These are phyloP conservation scores for Amitus sp. DNA, from an alignment of 2,888 invertebrate genomes.

Conservation along the genomic window DNA sequence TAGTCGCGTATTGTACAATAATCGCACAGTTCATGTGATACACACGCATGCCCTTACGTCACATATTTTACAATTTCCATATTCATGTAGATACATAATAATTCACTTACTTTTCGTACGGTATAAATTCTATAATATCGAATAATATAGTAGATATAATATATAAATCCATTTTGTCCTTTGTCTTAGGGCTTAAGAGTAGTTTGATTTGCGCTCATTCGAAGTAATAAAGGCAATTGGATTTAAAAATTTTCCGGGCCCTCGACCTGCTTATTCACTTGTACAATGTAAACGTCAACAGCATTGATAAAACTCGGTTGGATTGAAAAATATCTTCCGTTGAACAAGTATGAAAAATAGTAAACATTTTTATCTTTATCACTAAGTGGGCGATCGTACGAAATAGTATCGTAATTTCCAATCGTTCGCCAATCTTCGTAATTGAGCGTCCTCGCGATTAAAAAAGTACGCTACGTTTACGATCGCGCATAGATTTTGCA, in stretches of 20 bases:
- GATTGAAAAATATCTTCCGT: slow-evolving; percentile 3
- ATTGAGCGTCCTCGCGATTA: slow-evolving; percentile 49
- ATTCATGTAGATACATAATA: slow-evolving; percentile 40
- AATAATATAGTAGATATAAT: slow-evolving; percentile 31
- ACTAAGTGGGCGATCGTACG: slow-evolving; percentile 19
- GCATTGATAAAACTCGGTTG: slow-evolving; percentile 8
- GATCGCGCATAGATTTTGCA: slow-evolving; percentile 55
- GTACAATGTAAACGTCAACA: slow-evolving; percentile 12
- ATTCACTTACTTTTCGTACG: slow-evolving; percentile 31
- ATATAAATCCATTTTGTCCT: slow-evolving; percentile 36
- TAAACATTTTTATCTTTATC: slow-evolving; percentile 21
- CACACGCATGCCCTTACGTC: slow-evolving; percentile 37
- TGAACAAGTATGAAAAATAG: slow-evolving; percentile 25
- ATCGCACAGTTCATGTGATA: slow-evolving; percentile 28
- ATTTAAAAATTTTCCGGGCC: slow-evolving; percentile 38
- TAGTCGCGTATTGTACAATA: slow-evolving; percentile 33
- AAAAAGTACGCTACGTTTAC: slow-evolving; percentile 54
- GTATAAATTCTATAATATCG: slow-evolving; percentile 43
- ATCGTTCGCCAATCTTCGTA: slow-evolving; percentile 26
- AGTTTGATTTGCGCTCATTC: slow-evolving; percentile 65
- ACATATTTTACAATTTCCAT: slow-evolving; percentile 48
- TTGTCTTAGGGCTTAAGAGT: slow-evolving; percentile 51
- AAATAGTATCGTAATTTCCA: too few relatives aligned
- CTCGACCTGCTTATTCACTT: slow-evolving; percentile 20
- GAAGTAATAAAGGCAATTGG: slow-evolving; percentile 63